Base-by-base conservation (phyloP, 1,140 invertebrate species). In the Holcopasites calliopsidis region DNA sequence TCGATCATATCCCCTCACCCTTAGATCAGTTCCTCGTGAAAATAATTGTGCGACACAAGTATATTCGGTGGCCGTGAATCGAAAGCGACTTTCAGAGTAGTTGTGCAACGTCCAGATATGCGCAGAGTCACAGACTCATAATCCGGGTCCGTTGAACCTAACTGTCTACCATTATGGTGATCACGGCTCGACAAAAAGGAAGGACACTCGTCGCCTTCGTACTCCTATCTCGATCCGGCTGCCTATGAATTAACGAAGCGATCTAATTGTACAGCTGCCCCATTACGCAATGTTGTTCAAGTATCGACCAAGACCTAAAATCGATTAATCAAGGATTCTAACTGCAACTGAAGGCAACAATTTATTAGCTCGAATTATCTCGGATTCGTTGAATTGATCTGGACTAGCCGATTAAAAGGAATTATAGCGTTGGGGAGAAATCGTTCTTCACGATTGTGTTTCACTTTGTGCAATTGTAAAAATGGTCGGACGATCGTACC, bases 81-180 rank as follows among this genome's bases (percentile, higher is more conserved):
- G 49, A 42, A 49, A 4, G 33, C 38, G 47, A 61, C 23, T 72
- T 52, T 62, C 18, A 23, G 33, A 33, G 21, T 11, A 21, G 21
- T n/a, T 10, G 23, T 47, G 54, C 40, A 4, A 2, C 21, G 23
- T 49, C 26, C 16, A 13, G 28, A 57, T 18, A 35, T 52, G 44
- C 50, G 16, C 18, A 21, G 13, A 44, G 47, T 38, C 28, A 44
- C 31, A 44, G 38, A 23, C 28, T 80, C 55, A 26, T 77, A 72
- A 72, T 80, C 69, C 50, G 76, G 75, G 87, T 86, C 71, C 88
- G 62, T 87, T 89, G 88, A 89, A 89, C 89, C 87, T 90, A 89
- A 89, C 88, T 89, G 88, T 90, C 70, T 55, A 52, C 72, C 73
- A 85, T 84, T 86, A 83, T 85, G 77, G 49, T 71, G 52, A 62